Conservation (phyloP, 30 jellyfish, hydroid and myxozoan species). For the Hydractinia symbiolongicarpus region DNA sequence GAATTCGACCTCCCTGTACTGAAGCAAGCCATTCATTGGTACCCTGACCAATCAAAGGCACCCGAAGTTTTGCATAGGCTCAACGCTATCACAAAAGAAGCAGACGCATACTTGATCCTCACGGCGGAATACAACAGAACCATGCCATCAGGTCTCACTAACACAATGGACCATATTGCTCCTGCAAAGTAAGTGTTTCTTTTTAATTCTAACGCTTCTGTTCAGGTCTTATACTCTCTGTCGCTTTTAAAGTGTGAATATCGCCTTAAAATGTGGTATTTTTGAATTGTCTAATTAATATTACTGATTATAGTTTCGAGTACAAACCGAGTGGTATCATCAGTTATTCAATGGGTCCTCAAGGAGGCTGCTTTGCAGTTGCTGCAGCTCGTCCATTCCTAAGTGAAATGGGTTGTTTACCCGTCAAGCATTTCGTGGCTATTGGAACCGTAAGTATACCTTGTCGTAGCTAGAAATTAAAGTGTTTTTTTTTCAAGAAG, state of each 20-base stretch:
- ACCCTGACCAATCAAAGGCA: constrained; percentile 62
- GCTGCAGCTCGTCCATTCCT: constrained; percentile 47
- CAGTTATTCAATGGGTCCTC: constrained; percentile 51
- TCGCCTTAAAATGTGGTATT: too few species aligned
- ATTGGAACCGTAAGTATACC: constrained; percentile 43
- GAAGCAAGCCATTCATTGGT: constrained; percentile 75
- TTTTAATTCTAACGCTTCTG: too few species aligned
- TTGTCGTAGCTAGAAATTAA: background rate
- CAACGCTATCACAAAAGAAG: constrained; percentile 51
- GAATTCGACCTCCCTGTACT: constrained; percentile 60
- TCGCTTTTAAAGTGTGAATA: too few species aligned
- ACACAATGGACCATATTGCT: constrained; percentile 76
- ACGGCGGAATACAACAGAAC: constrained; percentile 78
- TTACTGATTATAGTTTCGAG: constrained; percentile 35
- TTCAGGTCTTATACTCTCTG: too few species aligned
- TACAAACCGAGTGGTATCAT: constrained; percentile 64
- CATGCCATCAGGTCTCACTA: constrained; percentile 76
- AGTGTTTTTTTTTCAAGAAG: too few species aligned
- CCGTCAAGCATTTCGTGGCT: constrained; percentile 50
- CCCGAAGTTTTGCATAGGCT: constrained; percentile 55
- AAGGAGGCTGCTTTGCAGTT: constrained; percentile 36
- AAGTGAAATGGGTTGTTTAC: constrained; percentile 65
- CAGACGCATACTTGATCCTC: constrained; percentile 64
- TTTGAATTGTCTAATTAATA: too few species aligned
- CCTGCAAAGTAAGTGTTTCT: constrained; percentile 51